Evolutionary conservation across 2,113 vertebrate species (phyloP).

Genomic region (Cephalopterus ornatus): DNA sequence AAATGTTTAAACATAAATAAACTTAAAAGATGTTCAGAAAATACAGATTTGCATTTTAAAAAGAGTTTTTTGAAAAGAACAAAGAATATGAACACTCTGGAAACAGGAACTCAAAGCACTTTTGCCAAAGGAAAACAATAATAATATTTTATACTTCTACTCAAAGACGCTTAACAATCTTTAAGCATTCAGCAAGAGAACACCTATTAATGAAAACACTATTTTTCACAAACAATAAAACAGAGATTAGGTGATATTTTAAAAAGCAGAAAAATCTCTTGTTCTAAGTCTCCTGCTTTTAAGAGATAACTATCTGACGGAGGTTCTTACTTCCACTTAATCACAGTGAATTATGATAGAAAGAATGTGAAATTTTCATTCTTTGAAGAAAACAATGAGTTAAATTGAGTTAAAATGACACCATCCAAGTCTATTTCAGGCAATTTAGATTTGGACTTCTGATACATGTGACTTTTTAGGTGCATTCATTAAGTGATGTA

Average conservation of each 20-base stretch:
- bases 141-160: background rate
- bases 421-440: background rate
- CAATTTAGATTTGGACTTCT: background rate
- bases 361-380: background rate
- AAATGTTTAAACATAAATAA: constrained; percentile 16
- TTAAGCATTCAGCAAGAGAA: background rate
- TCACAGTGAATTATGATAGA: background rate
- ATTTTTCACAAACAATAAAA: background rate
- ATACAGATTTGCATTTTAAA: background rate
- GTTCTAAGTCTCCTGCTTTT: background rate
- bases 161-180: background rate
- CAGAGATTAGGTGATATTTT: background rate
- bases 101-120: background rate
- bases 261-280: background rate
- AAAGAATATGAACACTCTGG: background rate
- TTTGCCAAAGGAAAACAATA: background rate
- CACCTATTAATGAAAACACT: background rate
- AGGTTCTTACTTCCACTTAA: background rate
- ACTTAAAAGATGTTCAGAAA: constrained; percentile 7
- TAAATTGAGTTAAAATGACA: background rate
- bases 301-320: background rate
- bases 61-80: background rate
- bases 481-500: background rate
- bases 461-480: background rate
- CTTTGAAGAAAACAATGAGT: background rate